phyloP scores from a whole-genome alignment of 2,113 vertebrate genomes.

The Gymnocephalus cernua region DNA sequence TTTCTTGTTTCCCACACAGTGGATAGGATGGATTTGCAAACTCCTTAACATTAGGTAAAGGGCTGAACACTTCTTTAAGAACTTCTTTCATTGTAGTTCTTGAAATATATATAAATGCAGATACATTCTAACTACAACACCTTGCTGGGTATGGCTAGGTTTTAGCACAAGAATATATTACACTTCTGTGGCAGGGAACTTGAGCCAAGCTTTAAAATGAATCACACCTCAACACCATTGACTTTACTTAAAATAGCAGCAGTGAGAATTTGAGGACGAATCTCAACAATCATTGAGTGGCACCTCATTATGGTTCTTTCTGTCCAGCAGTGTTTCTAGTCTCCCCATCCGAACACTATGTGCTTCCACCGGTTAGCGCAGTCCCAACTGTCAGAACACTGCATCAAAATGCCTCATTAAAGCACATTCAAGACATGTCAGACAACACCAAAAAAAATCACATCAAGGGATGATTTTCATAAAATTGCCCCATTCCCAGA shows the following conservation, averaged over 20 bases:
- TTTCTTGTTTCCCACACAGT: neutral
- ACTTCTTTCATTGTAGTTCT: neutral
- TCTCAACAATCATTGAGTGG: conserved; percentile 23
- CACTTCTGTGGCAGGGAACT: neutral
- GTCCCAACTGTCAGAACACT: conserved; percentile 34
- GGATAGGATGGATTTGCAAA: neutral
- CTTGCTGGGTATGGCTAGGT: neutral
- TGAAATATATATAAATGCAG: neutral
- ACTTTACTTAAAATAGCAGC: conserved; percentile 43
- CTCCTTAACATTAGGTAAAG: too few species aligned
- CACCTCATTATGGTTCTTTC: conserved; percentile 21
- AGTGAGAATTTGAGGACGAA: neutral
- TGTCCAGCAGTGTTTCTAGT: neutral
- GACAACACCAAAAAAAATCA: conserved; percentile 1
- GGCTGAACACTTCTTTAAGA: neutral
- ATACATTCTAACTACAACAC: too few species aligned
- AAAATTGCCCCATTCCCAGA: conserved; percentile 7
- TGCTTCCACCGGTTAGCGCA: neutral
- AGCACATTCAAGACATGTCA: conserved; percentile 18
- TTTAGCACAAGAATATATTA: neutral
- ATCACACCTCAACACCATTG: conserved; percentile 19
- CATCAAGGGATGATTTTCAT: conserved; percentile 11
- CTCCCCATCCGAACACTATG: conserved; percentile 4
- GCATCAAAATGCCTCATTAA: conserved; percentile 28
- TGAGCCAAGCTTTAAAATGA: conserved; percentile 10